Conservation (phyloP, 2,113 vertebrate species). For the Silurus glanis region DNA sequence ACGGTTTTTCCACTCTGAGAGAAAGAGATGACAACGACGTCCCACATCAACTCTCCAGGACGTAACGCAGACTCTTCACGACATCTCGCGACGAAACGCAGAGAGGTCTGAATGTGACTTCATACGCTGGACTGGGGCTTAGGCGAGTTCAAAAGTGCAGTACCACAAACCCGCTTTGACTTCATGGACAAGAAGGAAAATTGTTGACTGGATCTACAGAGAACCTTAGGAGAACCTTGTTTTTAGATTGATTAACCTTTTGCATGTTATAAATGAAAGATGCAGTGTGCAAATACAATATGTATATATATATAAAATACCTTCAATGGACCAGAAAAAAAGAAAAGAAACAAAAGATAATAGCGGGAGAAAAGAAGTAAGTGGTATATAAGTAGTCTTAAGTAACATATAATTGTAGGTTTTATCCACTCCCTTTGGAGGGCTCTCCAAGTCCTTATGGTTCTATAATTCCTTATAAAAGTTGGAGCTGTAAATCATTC, state of each 20-base stretch:
- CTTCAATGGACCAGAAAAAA: background rate
- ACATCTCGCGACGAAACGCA: background rate
- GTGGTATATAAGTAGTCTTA: background rate
- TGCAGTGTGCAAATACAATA: background rate
- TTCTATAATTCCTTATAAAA: background rate
- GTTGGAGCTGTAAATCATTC: background rate
- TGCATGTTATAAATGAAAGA: background rate
- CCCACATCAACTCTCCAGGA: background rate
- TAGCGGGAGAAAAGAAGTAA: no score
- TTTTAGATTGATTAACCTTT: background rate
- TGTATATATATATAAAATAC: background rate
- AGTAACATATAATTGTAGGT: background rate
- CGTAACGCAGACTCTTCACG: background rate
- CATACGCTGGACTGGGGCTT: background rate
- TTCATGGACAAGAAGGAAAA: background rate
- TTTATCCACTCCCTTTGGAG: background rate
- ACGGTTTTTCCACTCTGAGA: constrained; percentile 82
- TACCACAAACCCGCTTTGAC: background rate
- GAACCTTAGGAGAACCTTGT: background rate
- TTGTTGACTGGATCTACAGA: background rate
- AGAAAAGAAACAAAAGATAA: background rate
- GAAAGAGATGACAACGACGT: constrained; percentile 57
- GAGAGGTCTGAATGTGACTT: background rate
- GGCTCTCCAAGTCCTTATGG: background rate
- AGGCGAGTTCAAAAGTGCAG: background rate